Evolutionary conservation across 2,797 vertebrate genomes (phyloP).

Genomic region (Potorous gilbertii): DNA sequence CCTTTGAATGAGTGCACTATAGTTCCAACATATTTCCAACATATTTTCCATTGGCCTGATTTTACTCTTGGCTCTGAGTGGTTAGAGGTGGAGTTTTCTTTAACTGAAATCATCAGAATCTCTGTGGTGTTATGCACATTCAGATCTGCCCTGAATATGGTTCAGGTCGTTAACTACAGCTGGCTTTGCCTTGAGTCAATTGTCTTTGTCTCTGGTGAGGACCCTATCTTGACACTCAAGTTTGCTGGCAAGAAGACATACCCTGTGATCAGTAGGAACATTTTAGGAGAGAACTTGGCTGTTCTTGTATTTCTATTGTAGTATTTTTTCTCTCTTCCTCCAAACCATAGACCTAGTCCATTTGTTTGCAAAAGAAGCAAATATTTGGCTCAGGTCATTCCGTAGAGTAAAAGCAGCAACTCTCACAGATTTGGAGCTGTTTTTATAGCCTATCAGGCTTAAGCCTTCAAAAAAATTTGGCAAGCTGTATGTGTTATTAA

Average conservation of each 20-base stretch:
- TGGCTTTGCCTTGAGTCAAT: slow-evolving; percentile 61
- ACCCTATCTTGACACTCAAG: slow-evolving; percentile 24
- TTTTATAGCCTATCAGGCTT: slow-evolving; percentile 54
- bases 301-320: slow-evolving; percentile 29
- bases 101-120: slow-evolving; percentile 76
- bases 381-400: slow-evolving; percentile 4
- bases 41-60: slow-evolving; percentile 76
- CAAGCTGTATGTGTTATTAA: slow-evolving; percentile 23
- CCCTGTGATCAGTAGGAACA: background rate
- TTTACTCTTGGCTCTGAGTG: slow-evolving; percentile 72
- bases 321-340: slow-evolving; percentile 37
- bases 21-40: slow-evolving; percentile 64
- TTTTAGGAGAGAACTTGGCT: slow-evolving; percentile 31
- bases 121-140: slow-evolving; percentile 54
- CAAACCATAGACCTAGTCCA: slow-evolving; percentile 23
- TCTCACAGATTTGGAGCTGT: slow-evolving; percentile 59
- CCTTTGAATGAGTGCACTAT: slow-evolving; percentile 48
- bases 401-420: slow-evolving; percentile 35
- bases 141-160: slow-evolving; percentile 70
- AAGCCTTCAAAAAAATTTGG: slow-evolving; percentile 69
- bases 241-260: background rate
- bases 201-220: slow-evolving; percentile 27
- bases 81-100: slow-evolving; percentile 71
- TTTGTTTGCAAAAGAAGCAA: slow-evolving; percentile 65
- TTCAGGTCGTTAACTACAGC: slow-evolving; percentile 44